Conservation (phyloP, 2,797 vertebrate genomes). For the Muscicapa comitata region DNA sequence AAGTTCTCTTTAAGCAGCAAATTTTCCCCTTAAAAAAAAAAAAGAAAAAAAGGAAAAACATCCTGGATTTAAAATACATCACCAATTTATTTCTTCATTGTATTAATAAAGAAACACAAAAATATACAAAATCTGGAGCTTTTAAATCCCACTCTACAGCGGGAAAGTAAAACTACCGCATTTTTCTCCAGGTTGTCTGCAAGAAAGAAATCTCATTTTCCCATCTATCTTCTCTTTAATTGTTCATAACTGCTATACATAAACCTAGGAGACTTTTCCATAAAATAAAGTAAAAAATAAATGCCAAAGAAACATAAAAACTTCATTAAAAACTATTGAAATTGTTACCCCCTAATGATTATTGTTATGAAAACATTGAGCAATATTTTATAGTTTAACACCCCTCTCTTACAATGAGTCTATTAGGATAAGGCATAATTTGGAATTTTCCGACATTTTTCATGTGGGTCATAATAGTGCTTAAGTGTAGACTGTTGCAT, state of each 20-base stretch:
- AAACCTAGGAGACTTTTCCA: background rate
- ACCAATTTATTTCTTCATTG: background rate
- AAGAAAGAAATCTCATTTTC: background rate
- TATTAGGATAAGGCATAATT: background rate
- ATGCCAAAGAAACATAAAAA: background rate
- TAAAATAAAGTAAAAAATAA: background rate
- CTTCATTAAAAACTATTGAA: background rate
- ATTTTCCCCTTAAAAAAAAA: background rate
- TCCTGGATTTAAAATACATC: background rate
- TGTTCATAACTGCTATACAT: background rate
- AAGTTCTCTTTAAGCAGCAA: background rate
- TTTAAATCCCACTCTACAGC: background rate
- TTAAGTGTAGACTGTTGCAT: background rate
- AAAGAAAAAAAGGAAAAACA: background rate
- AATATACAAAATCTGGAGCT: background rate
- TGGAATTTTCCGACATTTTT: background rate
- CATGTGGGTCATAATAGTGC: background rate
- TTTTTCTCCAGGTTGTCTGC: background rate
- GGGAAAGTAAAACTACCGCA: background rate
- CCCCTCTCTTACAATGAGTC: background rate
- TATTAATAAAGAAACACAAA: background rate
- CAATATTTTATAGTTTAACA: background rate
- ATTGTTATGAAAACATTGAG: background rate
- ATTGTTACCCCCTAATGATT: background rate
- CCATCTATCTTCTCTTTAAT: background rate